Base-by-base conservation (phyloP, 2,113 vertebrate genomes). In the Nicator chloris region DNA sequence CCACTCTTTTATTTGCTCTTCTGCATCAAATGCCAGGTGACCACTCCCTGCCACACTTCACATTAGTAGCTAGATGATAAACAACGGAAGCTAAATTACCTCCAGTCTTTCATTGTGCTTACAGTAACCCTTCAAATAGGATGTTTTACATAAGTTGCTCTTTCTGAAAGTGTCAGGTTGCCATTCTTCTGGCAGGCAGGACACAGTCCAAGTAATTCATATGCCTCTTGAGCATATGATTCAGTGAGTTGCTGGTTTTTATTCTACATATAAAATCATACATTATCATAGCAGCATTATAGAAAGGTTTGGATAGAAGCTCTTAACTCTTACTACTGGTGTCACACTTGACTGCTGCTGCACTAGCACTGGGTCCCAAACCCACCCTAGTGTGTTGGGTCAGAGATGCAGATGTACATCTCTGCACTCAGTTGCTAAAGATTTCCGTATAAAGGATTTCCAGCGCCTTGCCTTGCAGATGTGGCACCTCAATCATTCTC, bases 401-500 rank as follows among this genome's bases (percentile, higher is more conserved):
- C 23, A 86, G 39, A 92, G 87, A 77, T 60, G 23, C 23, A 88
- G 85, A 77, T 82, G 24, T 85, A 13, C 31, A 61, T 60, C 66
- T 86, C 85, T 61, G 50, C 18, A 35, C 44, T 83, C 59, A 1
- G 4, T 37, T 87, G 49, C 82, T 90, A 84, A 92, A 95, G 50
- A 77, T 92, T 93, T 94, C 57, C 63, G 8, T 70, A 27, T 11
- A 66, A 84, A 86, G 35, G 81, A 91, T 53, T 94, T 92, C 88
- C 96, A 93, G 87, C 2, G 19, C 51, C 24, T 64, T 86, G 76
- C 73, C 86, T 96, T 95, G 87, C 60, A 94, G 66, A 96, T 93
- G 35, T 50, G 89, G 66, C 79, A 91, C 5, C n/a, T 86, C 64
- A 82, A 11, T 57, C 11, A 57, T 42, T 96, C 71, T 75, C 83